Evolutionary conservation across 2,113 vertebrate species (phyloP).

Genomic region (Micromys minutus): DNA sequence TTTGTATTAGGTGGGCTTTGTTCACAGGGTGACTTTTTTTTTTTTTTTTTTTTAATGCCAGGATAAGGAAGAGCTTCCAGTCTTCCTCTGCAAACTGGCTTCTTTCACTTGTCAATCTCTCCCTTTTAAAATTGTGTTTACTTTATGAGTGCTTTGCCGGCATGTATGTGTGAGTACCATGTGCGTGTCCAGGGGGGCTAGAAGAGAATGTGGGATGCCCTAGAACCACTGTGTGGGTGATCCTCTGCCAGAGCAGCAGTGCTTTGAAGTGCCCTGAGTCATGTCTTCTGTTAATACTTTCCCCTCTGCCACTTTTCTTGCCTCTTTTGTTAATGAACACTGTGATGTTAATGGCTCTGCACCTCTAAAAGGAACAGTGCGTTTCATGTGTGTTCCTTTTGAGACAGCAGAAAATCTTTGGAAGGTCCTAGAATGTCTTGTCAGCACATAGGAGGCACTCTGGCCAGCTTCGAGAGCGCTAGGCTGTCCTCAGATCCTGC

Average conservation of each 20-base stretch:
- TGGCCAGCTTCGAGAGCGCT: not conserved
- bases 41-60: not conserved
- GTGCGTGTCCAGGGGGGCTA: not conserved
- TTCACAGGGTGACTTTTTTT: not conserved
- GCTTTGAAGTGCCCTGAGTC: not conserved
- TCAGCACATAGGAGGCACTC: not conserved
- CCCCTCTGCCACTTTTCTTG: slow-evolving; percentile 27
- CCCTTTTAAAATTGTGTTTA: not conserved
- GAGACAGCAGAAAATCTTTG: slow-evolving; percentile 15
- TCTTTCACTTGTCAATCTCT: not conserved
- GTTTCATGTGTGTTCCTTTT: not conserved
- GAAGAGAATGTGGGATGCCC: not conserved
- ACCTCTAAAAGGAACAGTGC: not conserved
- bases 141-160: not conserved
- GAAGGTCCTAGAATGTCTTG: not conserved
- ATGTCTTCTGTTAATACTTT: no score
- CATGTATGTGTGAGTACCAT: not conserved
- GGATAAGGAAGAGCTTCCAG: not conserved
- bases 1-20: not conserved
- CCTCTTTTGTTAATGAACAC: slow-evolving; percentile 33
- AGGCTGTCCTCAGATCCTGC: not conserved
- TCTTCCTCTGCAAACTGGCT: not conserved
- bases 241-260: not conserved
- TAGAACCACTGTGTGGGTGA: no score
- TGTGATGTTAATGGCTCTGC: slow-evolving; percentile 42